Conservation (phyloP, 2,797 vertebrate species). For the Pachyuromys duprasi region DNA sequence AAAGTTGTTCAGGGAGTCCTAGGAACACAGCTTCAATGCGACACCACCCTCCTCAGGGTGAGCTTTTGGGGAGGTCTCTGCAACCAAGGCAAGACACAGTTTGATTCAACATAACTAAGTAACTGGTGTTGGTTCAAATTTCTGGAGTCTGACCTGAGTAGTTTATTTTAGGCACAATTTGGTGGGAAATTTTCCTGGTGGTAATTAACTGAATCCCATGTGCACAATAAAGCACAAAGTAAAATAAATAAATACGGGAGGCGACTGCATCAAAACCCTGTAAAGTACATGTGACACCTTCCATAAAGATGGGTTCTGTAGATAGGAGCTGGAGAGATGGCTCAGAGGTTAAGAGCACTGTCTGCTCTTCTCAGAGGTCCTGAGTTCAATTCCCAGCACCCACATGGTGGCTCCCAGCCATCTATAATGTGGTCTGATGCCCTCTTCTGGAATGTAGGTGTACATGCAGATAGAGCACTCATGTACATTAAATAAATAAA, state of each 20-base stretch:
- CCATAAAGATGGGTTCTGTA: background rate
- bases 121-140: background rate
- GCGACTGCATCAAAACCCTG: background rate
- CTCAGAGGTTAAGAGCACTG: too few species aligned
- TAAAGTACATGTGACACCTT: background rate
- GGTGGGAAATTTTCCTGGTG: background rate
- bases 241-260: background rate
- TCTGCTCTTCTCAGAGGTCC: too few species aligned
- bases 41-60: background rate
- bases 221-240: background rate
- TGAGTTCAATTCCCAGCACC: too few species aligned
- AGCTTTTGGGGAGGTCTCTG: background rate
- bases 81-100: background rate
- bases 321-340: background rate
- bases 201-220: background rate
- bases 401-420: too few species aligned
- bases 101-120: background rate
- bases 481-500: too few species aligned
- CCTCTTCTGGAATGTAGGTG: too few species aligned
- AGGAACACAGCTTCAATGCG: too few species aligned
- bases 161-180: background rate
- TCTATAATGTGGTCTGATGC: too few species aligned
- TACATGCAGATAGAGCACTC: too few species aligned
- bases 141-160: background rate
- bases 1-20: background rate